Evolutionary conservation across 2,797 vertebrate species (phyloP), one percentile per base, ranked within the genome.

Genomic region (Nannoperca obscura): DNA sequence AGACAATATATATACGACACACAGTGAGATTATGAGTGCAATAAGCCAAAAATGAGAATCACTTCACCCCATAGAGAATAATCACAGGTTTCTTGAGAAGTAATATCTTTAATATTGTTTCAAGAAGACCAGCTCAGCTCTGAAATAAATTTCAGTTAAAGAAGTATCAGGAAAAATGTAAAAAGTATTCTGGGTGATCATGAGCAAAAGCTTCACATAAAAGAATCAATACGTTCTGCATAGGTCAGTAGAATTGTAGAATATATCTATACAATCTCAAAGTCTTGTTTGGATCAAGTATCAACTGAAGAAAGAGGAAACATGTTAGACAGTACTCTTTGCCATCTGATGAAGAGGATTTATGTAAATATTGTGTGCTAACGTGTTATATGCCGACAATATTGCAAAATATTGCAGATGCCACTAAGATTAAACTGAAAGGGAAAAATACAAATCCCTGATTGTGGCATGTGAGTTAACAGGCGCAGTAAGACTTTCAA

Each of bases 1-100:
- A 93, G 90, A 94, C 91, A 92, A 94, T 94, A 94, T 93, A 94
- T 94, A 93, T 93, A 93, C 91, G 74, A 90, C 87, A 92, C 92
- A 81, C 73, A 70, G 82, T 46, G 79, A 93, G 89, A 94, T 94
- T 94, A 94, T 91, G 87, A 93, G 88, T 46, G 87, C 90, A 93
- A 94, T 94, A 94, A 94, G 86, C 87, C 87, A 91, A 88, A 88
- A 91, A 92, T 92, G 86, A 93, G 92, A 93, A 89, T 91, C 88
- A 89, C 90, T 93, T 92, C 91, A 89, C 82, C 86, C 87, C 84
- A 88, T 87, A 90, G 89, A 92, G 89, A 92, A 92, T 93, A 93
- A 93, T 94, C 91, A 91, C 85, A 74, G 88, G 74, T 88, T 93
- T 91, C 86, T 92, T 84, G 74, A 92, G 90, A 90, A 92, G 92